Evolutionary conservation across 2,888 invertebrate genomes (phyloP).

Genomic region (Allacma fusca): DNA sequence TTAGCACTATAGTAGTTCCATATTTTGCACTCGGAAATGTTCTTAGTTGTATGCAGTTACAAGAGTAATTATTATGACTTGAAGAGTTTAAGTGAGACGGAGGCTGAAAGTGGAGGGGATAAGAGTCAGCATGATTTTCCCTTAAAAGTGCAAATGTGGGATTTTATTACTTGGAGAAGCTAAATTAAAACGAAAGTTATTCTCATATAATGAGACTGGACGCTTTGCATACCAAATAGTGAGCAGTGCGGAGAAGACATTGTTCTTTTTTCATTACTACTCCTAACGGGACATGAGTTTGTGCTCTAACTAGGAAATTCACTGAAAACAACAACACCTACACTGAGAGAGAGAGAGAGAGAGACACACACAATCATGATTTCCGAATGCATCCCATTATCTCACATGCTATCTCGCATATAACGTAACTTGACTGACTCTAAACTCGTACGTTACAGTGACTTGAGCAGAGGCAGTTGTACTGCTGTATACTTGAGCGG

Average conservation of each 20-base stretch:
- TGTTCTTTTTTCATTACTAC: not conserved
- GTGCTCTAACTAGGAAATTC: not conserved
- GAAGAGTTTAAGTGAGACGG: no score
- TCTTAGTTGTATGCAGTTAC: no score
- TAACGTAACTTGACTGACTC: not conserved
- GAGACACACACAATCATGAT: not conserved
- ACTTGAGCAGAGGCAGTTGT: not conserved
- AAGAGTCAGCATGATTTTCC: not conserved
- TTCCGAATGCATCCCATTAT: not conserved
- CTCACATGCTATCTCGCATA: no score
- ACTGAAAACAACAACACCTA: constrained; percentile 8
- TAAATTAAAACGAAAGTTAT: constrained; percentile 12
- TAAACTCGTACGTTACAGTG: not conserved
- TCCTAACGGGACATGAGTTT: not conserved
- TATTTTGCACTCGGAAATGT: no score
- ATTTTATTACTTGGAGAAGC: not conserved
- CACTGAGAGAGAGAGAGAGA: not conserved
- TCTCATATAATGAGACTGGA: not conserved
- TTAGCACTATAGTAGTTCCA: no score
- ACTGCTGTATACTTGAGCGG: not conserved
- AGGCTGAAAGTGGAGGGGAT: not conserved
- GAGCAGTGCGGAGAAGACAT: no score
- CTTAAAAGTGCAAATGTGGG: not conserved
- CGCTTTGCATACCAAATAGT: not conserved
- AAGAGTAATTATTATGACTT: no score